Conservation (phyloP, 2,797 vertebrate species). For the Trematomus bernacchii region DNA sequence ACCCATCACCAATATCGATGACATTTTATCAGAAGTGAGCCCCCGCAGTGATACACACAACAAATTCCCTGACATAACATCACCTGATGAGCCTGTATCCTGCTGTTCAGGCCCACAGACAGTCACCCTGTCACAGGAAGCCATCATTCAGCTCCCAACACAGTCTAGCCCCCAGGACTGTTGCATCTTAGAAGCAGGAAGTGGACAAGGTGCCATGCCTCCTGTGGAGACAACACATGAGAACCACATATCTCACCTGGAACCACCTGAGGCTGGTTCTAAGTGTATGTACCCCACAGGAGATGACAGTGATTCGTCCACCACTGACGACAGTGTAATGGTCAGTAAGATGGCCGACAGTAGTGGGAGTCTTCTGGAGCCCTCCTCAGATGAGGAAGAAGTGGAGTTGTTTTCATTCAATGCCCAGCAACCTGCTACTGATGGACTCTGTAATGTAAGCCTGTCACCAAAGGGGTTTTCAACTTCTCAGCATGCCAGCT, state of each 20-base stretch:
- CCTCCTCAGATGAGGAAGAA: constrained; percentile 89
- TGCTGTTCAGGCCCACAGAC: constrained; percentile 16
- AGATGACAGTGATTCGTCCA: constrained; percentile 88
- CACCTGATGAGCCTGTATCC: constrained; percentile 13
- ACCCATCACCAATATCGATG: constrained; percentile 82
- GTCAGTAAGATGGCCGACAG: constrained; percentile 28
- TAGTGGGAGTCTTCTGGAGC: constrained; percentile 28
- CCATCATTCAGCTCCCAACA: not conserved
- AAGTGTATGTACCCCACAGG: constrained; percentile 86
- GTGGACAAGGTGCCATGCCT: constrained; percentile 80
- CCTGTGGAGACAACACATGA: constrained; percentile 86
- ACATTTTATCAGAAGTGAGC: constrained; percentile 78
- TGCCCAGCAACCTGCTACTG: constrained; percentile 18
- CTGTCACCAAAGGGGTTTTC: constrained; percentile 26
- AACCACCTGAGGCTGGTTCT: constrained; percentile 39
- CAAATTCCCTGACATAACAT: constrained; percentile 18
- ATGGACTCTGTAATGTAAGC: constrained; percentile 15
- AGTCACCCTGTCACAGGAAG: constrained; percentile 18
- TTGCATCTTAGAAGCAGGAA: constrained; percentile 81
- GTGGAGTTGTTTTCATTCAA: constrained; percentile 87
- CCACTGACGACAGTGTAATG: constrained; percentile 60
- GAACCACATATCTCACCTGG: constrained; percentile 71
- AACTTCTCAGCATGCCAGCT: not conserved
- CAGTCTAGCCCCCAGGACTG: constrained; percentile 65
- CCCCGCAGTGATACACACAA: constrained; percentile 42